These are phyloP conservation scores for Pterocles orientalis DNA, from an alignment of 2,113 vertebrate genomes.

Conservation along the genomic window DNA sequence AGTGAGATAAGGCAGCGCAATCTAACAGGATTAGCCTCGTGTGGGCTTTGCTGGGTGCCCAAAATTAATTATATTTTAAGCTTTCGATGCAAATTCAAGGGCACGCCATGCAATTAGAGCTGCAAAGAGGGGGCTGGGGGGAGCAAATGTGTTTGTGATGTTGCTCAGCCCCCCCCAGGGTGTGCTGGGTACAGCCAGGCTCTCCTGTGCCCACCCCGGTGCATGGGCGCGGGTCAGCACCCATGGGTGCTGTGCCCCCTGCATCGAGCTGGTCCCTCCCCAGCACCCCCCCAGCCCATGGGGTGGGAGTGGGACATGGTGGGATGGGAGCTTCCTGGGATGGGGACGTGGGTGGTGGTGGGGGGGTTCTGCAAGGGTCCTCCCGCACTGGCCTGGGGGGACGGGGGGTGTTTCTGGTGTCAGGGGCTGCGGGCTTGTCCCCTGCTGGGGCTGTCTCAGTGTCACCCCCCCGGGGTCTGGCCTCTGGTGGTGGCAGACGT, in stretches of 20 bases:
- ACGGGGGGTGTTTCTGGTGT: background rate
- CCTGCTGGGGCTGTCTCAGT: background rate
- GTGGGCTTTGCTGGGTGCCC: background rate
- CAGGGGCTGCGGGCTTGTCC: background rate
- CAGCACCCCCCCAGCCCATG: no score
- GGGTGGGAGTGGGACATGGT: fast-evolving
- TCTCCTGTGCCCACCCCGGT: fast-evolving
- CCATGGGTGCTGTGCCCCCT: background rate
- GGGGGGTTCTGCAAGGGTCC: background rate
- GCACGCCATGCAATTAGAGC: background rate
- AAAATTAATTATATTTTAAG: constrained; percentile 42
- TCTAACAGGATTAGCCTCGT: constrained; percentile 3
- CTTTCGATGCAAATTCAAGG: constrained; percentile 28
- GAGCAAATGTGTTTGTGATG: background rate
- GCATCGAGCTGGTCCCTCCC: background rate
- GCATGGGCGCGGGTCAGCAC: background rate
- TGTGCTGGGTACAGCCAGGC: background rate
- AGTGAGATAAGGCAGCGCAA: background rate
- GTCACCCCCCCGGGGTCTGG: no score
- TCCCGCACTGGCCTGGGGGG: no score
- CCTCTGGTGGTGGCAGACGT: no score
- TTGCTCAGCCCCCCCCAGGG: background rate
- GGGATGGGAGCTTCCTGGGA: background rate
- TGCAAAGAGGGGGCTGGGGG: background rate
- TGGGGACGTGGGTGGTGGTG: background rate